These are phyloP conservation scores for Heterotilapia buettikoferi DNA, from an alignment of 2,113 vertebrate genomes.

Conservation along the genomic window DNA sequence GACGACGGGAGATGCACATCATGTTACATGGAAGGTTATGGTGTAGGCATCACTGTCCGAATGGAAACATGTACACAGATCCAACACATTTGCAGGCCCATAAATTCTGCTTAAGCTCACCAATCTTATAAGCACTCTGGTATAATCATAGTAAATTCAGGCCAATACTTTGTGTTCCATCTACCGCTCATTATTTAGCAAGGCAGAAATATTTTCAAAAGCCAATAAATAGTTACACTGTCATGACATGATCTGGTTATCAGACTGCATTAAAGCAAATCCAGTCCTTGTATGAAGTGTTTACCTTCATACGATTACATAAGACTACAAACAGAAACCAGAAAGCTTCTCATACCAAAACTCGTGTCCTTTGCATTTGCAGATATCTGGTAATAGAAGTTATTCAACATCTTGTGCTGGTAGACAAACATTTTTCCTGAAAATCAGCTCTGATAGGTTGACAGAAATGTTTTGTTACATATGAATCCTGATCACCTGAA, in stretches of 20 bases:
- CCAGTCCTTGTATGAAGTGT: not conserved
- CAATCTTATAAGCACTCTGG: not conserved
- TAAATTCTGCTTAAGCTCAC: not conserved
- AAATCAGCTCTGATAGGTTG: not conserved
- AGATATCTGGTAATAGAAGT: not conserved
- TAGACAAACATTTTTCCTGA: not conserved
- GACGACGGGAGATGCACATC: not conserved
- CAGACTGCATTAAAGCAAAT: not conserved
- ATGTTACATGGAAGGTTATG: not conserved
- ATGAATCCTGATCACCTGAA: not conserved
- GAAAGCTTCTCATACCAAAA: not conserved
- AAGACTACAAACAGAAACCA: not conserved
- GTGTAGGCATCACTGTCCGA: not conserved
- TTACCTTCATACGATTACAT: not conserved
- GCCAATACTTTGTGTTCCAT: not conserved
- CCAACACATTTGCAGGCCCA: not conserved
- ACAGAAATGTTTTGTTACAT: not conserved
- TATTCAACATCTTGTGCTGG: not conserved
- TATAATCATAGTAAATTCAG: not conserved
- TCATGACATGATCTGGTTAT: not conserved
- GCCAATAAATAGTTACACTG: not conserved
- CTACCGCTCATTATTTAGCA: not conserved
- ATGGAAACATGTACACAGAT: not conserved
- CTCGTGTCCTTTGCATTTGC: not conserved
- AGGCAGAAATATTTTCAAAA: not conserved